Conservation (phyloP, 2,888 invertebrate genomes). For the Mongoloraphidia duomilia region DNA sequence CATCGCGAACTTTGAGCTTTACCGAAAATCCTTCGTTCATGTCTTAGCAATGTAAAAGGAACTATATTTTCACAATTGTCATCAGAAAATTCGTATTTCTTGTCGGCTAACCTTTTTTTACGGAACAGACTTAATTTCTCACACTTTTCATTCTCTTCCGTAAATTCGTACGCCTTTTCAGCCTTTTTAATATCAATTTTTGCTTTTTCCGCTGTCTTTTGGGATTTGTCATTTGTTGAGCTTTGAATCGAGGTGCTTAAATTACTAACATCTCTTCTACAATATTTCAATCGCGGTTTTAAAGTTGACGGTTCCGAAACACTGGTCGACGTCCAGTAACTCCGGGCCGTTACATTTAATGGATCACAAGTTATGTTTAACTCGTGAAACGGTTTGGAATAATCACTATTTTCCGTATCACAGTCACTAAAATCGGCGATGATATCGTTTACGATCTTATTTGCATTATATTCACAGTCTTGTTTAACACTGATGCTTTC, state of each 20-base stretch:
- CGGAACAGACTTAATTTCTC: conserved; percentile 78
- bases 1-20: conserved; percentile 18
- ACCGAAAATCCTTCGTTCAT: conserved; percentile 26
- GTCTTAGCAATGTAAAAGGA: conserved; percentile 44
- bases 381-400: conserved; percentile 31
- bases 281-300: conserved; percentile 23
- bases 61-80: conserved; percentile 53
- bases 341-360: conserved; percentile 30
- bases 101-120: conserved; percentile 73
- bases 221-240: neutral
- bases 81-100: conserved; percentile 83
- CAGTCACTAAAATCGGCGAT: conserved; percentile 31
- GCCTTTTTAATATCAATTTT: conserved; percentile 37
- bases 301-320: conserved; percentile 15
- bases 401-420: conserved; percentile 29
- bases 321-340: conserved; percentile 29
- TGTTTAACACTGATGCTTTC: conserved; percentile 22
- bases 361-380: conserved; percentile 32
- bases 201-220: conserved; percentile 21
- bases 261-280: neutral
- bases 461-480: conserved; percentile 23
- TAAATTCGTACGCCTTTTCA: conserved; percentile 72
- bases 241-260: neutral
- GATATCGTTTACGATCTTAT: conserved; percentile 26
- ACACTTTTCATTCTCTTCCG: conserved; percentile 68